Evolutionary conservation across 2,888 invertebrate species (phyloP).

Genomic region (Cinara cedri): DNA sequence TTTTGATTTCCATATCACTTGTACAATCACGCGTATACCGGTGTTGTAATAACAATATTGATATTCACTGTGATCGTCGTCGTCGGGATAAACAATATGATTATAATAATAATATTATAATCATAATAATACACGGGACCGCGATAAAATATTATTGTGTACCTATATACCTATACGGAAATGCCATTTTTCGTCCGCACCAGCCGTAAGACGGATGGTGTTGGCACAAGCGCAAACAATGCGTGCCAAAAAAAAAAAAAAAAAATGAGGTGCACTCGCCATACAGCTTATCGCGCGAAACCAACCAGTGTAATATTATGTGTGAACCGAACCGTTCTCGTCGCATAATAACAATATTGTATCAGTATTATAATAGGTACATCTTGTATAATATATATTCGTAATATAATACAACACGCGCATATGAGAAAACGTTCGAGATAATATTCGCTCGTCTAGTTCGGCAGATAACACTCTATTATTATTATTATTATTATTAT

Average conservation of each 20-base stretch:
- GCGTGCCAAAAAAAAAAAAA: not conserved
- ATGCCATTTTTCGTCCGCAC: not conserved
- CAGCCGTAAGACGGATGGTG: conserved; percentile 30
- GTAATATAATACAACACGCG: too few species aligned
- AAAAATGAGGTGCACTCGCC: not conserved
- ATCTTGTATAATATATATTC: too few species aligned
- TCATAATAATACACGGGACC: not conserved
- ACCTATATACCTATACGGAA: not conserved
- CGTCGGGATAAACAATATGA: not conserved
- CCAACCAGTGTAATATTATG: not conserved
- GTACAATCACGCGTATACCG: not conserved
- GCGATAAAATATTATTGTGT: not conserved
- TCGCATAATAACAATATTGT: not conserved
- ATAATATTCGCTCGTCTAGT: too few species aligned
- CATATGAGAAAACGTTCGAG: too few species aligned
- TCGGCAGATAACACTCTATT: too few species aligned
- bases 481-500: too few species aligned
- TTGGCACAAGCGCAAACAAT: conserved; percentile 28
- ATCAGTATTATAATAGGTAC: too few species aligned
- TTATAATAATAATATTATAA: not conserved
- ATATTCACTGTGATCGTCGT: not conserved
- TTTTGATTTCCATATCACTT: not conserved
- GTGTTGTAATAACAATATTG: too few species aligned
- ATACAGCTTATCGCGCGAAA: conserved; percentile 9
- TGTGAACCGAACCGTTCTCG: not conserved